A percentile compares a stretch with the other conserved stretches of the same genome.
Evolutionary conservation across 2,888 invertebrate genomes (phyloP).

Genomic region (Polydesmus complanatus): DNA sequence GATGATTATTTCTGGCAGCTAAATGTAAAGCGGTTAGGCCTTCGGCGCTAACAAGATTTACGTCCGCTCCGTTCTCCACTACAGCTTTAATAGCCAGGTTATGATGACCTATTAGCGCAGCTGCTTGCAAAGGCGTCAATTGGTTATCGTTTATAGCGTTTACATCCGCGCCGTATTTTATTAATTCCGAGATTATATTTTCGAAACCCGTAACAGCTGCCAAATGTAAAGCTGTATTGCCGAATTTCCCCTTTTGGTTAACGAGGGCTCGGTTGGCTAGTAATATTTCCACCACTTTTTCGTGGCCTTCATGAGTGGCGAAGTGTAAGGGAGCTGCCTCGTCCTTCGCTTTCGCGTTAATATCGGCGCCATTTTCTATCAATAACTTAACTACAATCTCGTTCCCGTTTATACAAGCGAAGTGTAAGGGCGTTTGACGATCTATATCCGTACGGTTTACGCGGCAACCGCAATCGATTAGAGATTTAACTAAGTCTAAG

Average conservation of each 20-base stretch:
- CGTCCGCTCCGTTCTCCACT: no score
- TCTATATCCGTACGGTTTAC: slow-evolving; percentile 49
- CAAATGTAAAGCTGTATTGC: neutral
- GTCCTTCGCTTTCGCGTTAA: neutral
- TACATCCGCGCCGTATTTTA: no score
- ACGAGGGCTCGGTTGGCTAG: neutral
- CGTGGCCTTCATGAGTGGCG: neutral
- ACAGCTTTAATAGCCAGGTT: no score
- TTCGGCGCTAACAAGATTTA: neutral
- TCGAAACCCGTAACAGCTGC: no score
- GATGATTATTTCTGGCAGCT: neutral
- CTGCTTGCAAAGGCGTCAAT: no score
- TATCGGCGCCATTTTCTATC: neutral
- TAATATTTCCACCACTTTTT: neutral
- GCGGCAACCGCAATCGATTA: slow-evolving; percentile 45
- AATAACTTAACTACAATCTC: neutral
- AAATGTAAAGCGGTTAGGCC: neutral
- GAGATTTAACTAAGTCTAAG: slow-evolving; percentile 38
- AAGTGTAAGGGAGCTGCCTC: neutral
- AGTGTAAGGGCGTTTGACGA: neutral
- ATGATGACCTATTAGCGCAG: no score
- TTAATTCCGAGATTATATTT: no score
- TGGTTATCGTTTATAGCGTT: no score
- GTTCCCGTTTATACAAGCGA: neutral
- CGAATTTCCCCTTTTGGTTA: neutral